A percentile compares a stretch with the other conserved stretches of the same genome.
These are phyloP conservation scores for Corythornis vintsioides DNA, from an alignment of 2,113 vertebrate species.

Conservation along the genomic window DNA sequence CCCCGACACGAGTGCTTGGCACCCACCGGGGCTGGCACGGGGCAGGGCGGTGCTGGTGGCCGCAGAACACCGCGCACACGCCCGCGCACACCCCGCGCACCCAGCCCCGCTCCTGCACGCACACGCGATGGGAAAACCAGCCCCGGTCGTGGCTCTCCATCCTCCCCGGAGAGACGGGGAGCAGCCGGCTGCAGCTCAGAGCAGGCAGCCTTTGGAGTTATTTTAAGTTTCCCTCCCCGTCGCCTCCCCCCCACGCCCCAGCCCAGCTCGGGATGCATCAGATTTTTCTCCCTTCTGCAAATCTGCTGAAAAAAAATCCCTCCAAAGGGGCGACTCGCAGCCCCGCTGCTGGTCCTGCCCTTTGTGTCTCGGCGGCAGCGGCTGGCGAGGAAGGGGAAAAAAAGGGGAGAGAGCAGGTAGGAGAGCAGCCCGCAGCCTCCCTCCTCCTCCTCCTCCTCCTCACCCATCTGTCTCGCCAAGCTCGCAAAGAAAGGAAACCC, in stretches of 20 bases:
- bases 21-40: neutral
- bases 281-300: neutral
- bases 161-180: rapidly evolving
- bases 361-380: neutral
- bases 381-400: too few species aligned
- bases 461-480: neutral
- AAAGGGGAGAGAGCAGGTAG: neutral
- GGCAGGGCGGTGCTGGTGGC: neutral
- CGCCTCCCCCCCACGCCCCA: neutral
- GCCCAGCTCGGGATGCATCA: neutral
- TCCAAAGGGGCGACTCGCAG: neutral
- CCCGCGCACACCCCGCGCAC: neutral
- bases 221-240: neutral
- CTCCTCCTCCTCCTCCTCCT: neutral
- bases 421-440: neutral
- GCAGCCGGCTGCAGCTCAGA: neutral
- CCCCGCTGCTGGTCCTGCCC: neutral
- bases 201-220: neutral
- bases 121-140: neutral
- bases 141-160: neutral
- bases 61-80: neutral
- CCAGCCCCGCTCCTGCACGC: neutral
- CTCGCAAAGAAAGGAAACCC: neutral
- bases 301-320: neutral
- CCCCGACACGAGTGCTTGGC: neutral